A percentile compares a stretch with the other conserved stretches of the same genome.
These are phyloP conservation scores for Zeus faber DNA, from an alignment of 2,113 vertebrate genomes.

Conservation along the genomic window DNA sequence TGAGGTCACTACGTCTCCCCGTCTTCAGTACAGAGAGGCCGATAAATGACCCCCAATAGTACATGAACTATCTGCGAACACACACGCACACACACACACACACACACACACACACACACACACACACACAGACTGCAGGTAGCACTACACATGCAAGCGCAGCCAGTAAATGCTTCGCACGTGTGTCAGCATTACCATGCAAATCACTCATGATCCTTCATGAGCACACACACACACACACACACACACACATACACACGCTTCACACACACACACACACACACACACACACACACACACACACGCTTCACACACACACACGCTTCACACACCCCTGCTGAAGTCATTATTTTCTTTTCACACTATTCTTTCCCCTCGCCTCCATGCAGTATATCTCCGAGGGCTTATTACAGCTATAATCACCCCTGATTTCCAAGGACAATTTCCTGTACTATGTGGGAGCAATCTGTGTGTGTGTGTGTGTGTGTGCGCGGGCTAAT, in stretches of 20 bases:
- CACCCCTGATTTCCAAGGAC: conserved; percentile 39
- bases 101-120: background rate
- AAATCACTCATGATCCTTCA: too few species aligned
- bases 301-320: conserved; percentile 1
- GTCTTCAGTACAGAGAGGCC: conserved; percentile 14
- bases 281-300: background rate
- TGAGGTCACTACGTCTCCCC: conserved; percentile 33
- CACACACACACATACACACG: background rate
- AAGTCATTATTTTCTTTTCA: conserved; percentile 22
- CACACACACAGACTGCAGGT: background rate
- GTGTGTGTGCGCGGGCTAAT: background rate
- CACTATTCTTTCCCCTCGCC: conserved; percentile 10
- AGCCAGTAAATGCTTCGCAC: background rate
- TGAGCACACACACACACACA: conserved; percentile 2
- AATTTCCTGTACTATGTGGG: conserved; percentile 36
- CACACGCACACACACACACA: conserved; percentile 7
- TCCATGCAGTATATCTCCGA: background rate
- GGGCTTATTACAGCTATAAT: conserved; percentile 42
- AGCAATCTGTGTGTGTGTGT: background rate
- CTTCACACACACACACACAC: too few species aligned
- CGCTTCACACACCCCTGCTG: conserved; percentile 21
- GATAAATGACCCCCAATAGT: too few species aligned
- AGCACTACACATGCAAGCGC: background rate
- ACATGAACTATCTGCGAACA: conserved; percentile 29
- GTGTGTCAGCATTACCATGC: background rate